phyloP scores from a whole-genome alignment of 37 sponge, comb jelly and placozoan species.

The Eunapius fragilis region DNA sequence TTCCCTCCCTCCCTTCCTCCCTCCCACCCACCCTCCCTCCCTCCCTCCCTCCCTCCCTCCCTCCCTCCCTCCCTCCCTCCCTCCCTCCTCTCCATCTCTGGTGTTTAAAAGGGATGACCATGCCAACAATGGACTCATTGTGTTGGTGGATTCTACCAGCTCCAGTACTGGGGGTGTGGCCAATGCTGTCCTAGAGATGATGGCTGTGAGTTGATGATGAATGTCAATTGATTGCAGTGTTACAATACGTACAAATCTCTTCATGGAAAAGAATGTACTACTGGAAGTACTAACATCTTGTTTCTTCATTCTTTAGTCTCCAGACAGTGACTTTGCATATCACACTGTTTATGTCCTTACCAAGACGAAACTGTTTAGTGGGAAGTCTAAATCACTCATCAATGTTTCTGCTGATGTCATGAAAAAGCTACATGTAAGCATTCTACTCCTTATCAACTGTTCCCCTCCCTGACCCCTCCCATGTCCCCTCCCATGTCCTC shows the following conservation, averaged over 20 bases:
- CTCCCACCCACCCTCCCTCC: not conserved
- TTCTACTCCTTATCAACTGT: no score
- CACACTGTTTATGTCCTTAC: slow-evolving; percentile 37
- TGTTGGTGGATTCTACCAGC: slow-evolving; percentile 45
- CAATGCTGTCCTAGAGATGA: slow-evolving; percentile 43
- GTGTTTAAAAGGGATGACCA: slow-evolving; percentile 13
- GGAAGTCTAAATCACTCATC: slow-evolving; percentile 18
- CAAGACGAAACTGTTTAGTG: slow-evolving; percentile 14
- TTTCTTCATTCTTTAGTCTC: not conserved
- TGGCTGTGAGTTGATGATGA: slow-evolving; percentile 61
- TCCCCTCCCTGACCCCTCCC: not conserved
- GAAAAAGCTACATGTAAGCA: slow-evolving; percentile 33
- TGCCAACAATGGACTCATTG: slow-evolving; percentile 8
- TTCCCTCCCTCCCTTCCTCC: not conserved
- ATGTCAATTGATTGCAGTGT: no score
- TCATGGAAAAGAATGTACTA: no score
- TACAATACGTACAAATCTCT: not conserved
- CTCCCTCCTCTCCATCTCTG: not conserved
- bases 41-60: not conserved
- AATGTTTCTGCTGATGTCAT: slow-evolving; percentile 4
- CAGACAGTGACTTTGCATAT: slow-evolving; percentile 9
- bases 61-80: not conserved
- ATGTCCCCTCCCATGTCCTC: not conserved
- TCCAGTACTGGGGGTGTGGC: slow-evolving; percentile 14
- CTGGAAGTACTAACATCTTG: no score